Evolutionary conservation across 2,113 vertebrate genomes (phyloP).

Genomic region (Heptranchias perlo): DNA sequence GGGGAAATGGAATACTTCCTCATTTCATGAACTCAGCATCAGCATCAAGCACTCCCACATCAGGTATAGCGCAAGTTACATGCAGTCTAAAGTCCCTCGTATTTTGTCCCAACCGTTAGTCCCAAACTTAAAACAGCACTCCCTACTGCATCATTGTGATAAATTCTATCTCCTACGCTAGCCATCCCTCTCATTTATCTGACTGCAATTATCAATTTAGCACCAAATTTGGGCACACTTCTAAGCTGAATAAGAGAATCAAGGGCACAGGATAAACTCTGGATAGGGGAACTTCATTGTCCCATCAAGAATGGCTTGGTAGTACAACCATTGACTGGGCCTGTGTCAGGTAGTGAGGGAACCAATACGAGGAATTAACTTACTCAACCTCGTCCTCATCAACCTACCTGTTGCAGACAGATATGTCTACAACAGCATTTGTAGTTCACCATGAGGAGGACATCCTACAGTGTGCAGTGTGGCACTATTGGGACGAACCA

Average conservation of each 20-base stretch:
- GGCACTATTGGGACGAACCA: not conserved
- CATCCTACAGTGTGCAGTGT: not conserved
- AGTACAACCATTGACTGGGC: not conserved
- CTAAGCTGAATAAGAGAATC: not conserved
- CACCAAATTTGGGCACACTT: not conserved
- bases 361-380: not conserved
- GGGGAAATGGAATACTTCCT: not conserved
- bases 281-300: not conserved
- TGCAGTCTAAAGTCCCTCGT: not conserved
- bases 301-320: not conserved
- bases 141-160: not conserved
- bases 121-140: not conserved
- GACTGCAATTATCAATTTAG: not conserved
- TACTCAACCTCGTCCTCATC: not conserved
- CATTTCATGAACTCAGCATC: not conserved
- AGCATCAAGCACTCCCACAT: not conserved
- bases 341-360: not conserved
- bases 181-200: not conserved
- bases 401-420: not conserved
- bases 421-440: not conserved
- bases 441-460: too few relatives aligned
- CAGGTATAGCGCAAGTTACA: not conserved
- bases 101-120: not conserved
- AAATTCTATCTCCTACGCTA: not conserved
- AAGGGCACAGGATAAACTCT: not conserved